Percentiles rank a stretch among this genome's conserved stretches.
These are phyloP conservation scores for Melanaphis sacchari DNA, from an alignment of 1,140 invertebrate genomes.

Conservation along the genomic window DNA sequence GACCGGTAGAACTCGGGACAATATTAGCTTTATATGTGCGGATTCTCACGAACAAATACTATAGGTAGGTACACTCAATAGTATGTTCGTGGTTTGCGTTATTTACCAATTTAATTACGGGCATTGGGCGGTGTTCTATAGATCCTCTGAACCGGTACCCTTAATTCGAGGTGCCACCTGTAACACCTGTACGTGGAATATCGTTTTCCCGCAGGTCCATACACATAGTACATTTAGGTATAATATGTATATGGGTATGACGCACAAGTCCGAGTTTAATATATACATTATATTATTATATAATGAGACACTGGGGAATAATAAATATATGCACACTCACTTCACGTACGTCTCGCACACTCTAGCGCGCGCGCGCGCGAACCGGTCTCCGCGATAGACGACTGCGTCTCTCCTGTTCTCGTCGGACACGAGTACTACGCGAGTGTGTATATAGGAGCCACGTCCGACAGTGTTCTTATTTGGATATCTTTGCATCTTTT, in stretches of 20 bases:
- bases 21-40: too few relatives aligned
- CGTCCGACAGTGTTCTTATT: slow-evolving; percentile 10
- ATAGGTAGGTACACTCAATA: too few relatives aligned
- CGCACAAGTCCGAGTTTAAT: background rate
- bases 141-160: background rate
- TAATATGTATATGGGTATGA: background rate
- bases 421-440: background rate
- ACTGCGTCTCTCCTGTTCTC: background rate
- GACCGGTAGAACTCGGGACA: too few relatives aligned
- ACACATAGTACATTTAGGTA: background rate
- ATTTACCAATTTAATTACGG: background rate
- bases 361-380: background rate
- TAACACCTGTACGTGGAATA: background rate
- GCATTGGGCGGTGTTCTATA: background rate
- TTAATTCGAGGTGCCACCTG: background rate
- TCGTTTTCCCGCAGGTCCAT: background rate
- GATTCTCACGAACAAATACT: too few relatives aligned
- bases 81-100: background rate
- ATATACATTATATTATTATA: slow-evolving; percentile 5
- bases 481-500: slow-evolving; percentile 32
- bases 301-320: background rate
- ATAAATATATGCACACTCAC: background rate
- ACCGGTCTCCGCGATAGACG: background rate
- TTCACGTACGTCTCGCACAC: background rate
- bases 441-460: background rate